phyloP scores from a whole-genome alignment of 1,140 invertebrate species.

The Agrilus planipennis region DNA sequence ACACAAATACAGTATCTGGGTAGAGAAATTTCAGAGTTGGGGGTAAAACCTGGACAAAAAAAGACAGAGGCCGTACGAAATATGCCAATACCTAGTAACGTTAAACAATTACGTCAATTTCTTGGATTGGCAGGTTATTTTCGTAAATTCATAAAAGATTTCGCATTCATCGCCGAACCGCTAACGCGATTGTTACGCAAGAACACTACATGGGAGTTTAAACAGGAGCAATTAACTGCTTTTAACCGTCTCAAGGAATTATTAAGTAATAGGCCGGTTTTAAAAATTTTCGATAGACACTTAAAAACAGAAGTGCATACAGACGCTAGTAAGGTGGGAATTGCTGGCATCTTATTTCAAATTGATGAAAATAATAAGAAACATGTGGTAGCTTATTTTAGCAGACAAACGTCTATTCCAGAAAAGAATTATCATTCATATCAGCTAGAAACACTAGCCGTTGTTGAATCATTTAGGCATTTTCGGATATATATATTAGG shows the following conservation, averaged over 20 bases:
- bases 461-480: conserved; percentile 35
- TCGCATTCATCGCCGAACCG: conserved; percentile 19
- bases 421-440: conserved; percentile 34
- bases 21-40: not conserved
- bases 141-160: conserved; percentile 26
- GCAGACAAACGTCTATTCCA: conserved; percentile 20
- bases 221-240: conserved; percentile 4
- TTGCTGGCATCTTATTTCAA: conserved; percentile 26
- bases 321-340: conserved; percentile 17
- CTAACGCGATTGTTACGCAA: conserved; percentile 23
- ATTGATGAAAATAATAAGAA: conserved; percentile 15
- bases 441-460: conserved; percentile 36
- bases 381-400: conserved; percentile 34
- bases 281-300: conserved; percentile 26
- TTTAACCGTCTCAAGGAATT: conserved; percentile 4
- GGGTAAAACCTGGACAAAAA: not conserved
- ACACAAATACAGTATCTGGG: too few species aligned
- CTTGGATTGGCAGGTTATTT: conserved; percentile 17
- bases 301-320: conserved; percentile 24
- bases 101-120: conserved; percentile 1
- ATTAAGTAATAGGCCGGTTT: conserved; percentile 16
- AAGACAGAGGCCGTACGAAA: conserved; percentile 2
- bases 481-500: conserved; percentile 37
- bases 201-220: conserved; percentile 17
- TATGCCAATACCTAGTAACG: not conserved